These are phyloP conservation scores for Hippopotamyrus pictus DNA, from an alignment of 2,797 vertebrate species.

Conservation along the genomic window DNA sequence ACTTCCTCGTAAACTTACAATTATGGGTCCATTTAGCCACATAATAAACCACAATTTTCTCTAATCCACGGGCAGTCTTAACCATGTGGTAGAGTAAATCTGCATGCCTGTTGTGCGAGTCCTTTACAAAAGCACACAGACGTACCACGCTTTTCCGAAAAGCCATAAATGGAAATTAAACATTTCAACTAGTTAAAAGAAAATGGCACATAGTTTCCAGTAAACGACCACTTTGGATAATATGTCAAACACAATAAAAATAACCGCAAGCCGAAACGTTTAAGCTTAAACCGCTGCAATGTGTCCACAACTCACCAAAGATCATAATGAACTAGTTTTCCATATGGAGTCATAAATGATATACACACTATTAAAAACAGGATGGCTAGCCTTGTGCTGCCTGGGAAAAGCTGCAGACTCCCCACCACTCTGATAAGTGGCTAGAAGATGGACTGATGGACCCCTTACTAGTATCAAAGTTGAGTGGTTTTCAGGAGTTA, in stretches of 20 bases:
- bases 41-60: constrained; percentile 30
- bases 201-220: background rate
- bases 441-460: background rate
- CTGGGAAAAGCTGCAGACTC: background rate
- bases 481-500: background rate
- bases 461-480: background rate
- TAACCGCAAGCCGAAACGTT: background rate
- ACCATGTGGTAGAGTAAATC: background rate
- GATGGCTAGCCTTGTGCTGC: background rate
- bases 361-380: background rate
- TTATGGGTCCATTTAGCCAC: constrained; percentile 34
- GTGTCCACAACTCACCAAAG: background rate
- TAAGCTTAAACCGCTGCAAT: background rate
- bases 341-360: background rate
- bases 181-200: background rate
- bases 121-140: background rate
- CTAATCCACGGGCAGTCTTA: constrained; percentile 29
- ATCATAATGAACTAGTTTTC: background rate
- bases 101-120: background rate
- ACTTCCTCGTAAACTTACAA: constrained; percentile 26
- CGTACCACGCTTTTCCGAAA: background rate
- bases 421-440: background rate
- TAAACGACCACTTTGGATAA: background rate
- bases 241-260: background rate
- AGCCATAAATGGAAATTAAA: background rate